Evolutionary conservation across 2,797 vertebrate genomes (phyloP), one percentile per base, ranked within the genome.

Genomic region (Sphenodon punctatus): DNA sequence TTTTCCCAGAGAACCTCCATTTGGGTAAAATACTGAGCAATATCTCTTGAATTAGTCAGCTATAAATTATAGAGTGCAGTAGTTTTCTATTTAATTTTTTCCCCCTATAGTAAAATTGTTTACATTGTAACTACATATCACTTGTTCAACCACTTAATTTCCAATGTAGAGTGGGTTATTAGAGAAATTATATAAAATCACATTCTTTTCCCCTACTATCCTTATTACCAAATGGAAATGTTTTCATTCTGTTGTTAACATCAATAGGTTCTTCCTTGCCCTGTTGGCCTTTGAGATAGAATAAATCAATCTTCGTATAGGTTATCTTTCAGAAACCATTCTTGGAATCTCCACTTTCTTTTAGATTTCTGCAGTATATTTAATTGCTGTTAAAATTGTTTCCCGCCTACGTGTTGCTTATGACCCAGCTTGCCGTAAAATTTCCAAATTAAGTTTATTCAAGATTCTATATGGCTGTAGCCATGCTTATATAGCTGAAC

Each of bases 261-360:
- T 7, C 7, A 55, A 14, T 55, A 19, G 49, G 25, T 51, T n/a
- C n/a, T 51, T 55, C 8, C 55, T 55, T 55, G 55, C 17, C 23
- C 55, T 14, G 14, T 51, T 32, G 27, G 15, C 51, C 55, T 55
- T 55, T n/a, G n/a, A n/a, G n/a, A n/a, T n/a, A n/a, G n/a, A n/a
- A n/a, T n/a, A n/a, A n/a, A n/a, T n/a, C n/a, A n/a, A n/a, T n/a
- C n/a, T n/a, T n/a, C n/a, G n/a, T n/a, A n/a, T n/a, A n/a, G n/a
- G n/a, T n/a, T n/a, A n/a, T n/a, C n/a, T n/a, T n/a, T n/a, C n/a
- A n/a, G n/a, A n/a, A n/a, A n/a, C n/a, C n/a, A n/a, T n/a, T n/a
- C n/a, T n/a, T n/a, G n/a, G n/a, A n/a, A n/a, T n/a, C n/a, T n/a
- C 3, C 8, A 13, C 14, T 32, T 25, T 19, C 25, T 1, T 38